A percentile compares a stretch with the other conserved stretches of the same genome.
These are phyloP conservation scores for Corythornis leucogaster DNA, from an alignment of 2,797 vertebrate genomes.

Conservation along the genomic window DNA sequence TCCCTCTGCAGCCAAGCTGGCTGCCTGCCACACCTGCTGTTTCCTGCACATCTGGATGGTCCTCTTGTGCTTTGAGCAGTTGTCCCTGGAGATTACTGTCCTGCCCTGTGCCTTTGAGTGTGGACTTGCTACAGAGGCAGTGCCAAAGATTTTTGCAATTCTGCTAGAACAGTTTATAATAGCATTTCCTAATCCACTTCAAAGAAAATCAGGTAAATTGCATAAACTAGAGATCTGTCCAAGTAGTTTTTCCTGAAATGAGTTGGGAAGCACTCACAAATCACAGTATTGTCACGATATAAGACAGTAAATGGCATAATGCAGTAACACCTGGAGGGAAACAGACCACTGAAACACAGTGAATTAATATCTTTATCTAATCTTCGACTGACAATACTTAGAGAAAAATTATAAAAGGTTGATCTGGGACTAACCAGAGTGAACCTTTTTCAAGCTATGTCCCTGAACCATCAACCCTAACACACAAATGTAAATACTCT, in stretches of 20 bases:
- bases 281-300: neutral
- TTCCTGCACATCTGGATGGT: conserved; percentile 6
- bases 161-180: conserved; percentile 15
- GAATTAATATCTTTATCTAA: neutral
- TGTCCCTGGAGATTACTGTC: neutral
- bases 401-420: neutral
- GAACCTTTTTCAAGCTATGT: neutral
- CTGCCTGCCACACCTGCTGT: conserved; percentile 31
- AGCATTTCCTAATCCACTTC: conserved; percentile 18
- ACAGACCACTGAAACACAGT: neutral
- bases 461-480: neutral
- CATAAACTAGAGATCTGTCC: neutral
- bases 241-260: neutral
- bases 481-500: neutral
- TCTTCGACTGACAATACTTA: neutral
- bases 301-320: neutral
- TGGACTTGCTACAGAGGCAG: neutral
- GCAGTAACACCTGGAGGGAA: neutral
- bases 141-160: neutral
- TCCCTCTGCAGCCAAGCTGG: neutral
- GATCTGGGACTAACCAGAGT: neutral
- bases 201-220: neutral
- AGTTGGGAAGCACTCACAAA: neutral
- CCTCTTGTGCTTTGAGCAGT: neutral
- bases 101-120: neutral